These are phyloP conservation scores for Neolamprologus hecqui DNA, from an alignment of 2,113 vertebrate genomes.

Conservation along the genomic window DNA sequence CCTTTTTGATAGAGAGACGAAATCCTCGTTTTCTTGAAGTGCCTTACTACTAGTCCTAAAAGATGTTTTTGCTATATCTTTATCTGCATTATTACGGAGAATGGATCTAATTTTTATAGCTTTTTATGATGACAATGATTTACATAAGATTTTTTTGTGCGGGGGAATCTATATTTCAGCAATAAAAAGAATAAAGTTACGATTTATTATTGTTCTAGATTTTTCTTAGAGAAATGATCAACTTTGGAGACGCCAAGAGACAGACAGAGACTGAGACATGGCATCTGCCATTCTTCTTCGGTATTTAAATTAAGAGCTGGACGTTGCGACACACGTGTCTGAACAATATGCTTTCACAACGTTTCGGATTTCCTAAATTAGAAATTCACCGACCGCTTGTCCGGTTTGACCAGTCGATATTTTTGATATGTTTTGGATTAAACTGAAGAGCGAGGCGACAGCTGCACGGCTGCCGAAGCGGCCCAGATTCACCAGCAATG, in stretches of 20 bases:
- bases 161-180: constrained; percentile 75
- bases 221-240: constrained; percentile 56
- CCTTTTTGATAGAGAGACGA: constrained; percentile 33
- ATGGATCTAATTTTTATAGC: constrained; percentile 69
- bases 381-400: not conserved
- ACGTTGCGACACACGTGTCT: not conserved
- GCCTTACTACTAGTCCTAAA: constrained; percentile 80
- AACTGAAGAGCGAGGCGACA: not conserved
- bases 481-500: not conserved
- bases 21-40: constrained; percentile 76
- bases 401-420: not conserved
- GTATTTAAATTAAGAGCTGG: constrained; percentile 38
- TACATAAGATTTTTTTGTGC: constrained; percentile 51
- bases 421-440: not conserved
- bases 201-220: constrained; percentile 46
- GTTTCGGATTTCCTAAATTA: not conserved
- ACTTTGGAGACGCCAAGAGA: constrained; percentile 9
- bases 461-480: not conserved
- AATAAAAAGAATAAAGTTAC: constrained; percentile 69
- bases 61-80: constrained; percentile 78
- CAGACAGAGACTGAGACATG: not conserved
- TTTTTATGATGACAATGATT: constrained; percentile 67
- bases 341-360: not conserved
- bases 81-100: constrained; percentile 65
- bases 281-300: not conserved